A percentile compares a stretch with the other conserved stretches of the same genome.
Conservation (phyloP, 2,797 vertebrate species). For the Lateolabrax maculatus region DNA sequence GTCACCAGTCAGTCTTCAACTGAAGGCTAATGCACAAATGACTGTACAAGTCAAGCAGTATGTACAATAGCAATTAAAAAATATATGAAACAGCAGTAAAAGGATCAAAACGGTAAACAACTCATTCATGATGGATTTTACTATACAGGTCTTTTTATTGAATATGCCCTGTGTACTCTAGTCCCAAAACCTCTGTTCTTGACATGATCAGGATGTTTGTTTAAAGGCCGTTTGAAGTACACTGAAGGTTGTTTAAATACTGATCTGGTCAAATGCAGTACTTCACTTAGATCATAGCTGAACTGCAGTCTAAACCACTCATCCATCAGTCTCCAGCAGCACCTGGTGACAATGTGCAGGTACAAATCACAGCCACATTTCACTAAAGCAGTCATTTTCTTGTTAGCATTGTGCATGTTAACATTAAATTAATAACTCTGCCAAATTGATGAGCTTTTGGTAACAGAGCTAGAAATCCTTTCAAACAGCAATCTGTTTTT, state of each 20-base stretch:
- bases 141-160: conserved; percentile 80
- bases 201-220: conserved; percentile 49
- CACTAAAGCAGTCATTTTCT: conserved; percentile 12
- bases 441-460: not conserved
- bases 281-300: conserved; percentile 9
- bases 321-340: not conserved
- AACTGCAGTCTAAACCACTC: conserved; percentile 17
- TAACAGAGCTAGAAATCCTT: conserved; percentile 9
- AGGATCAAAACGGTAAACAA: conserved; percentile 67
- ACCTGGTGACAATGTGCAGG: not conserved
- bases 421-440: not conserved
- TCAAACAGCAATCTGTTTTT: fast-evolving
- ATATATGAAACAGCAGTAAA: conserved; percentile 60
- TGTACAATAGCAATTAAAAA: conserved; percentile 56
- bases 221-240: conserved; percentile 50
- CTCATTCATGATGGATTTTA: conserved; percentile 72
- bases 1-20: conserved; percentile 38
- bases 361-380: conserved; percentile 36
- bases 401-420: not conserved
- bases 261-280: conserved; percentile 61
- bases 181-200: conserved; percentile 58
- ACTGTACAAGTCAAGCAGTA: conserved; percentile 56
- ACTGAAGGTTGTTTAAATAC: conserved; percentile 65
- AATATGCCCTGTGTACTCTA: conserved; percentile 74
- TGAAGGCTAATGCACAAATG: conserved; percentile 53